These are phyloP conservation scores for Cyanoderma ruficeps DNA, from an alignment of 2,113 vertebrate species.

Conservation along the genomic window DNA sequence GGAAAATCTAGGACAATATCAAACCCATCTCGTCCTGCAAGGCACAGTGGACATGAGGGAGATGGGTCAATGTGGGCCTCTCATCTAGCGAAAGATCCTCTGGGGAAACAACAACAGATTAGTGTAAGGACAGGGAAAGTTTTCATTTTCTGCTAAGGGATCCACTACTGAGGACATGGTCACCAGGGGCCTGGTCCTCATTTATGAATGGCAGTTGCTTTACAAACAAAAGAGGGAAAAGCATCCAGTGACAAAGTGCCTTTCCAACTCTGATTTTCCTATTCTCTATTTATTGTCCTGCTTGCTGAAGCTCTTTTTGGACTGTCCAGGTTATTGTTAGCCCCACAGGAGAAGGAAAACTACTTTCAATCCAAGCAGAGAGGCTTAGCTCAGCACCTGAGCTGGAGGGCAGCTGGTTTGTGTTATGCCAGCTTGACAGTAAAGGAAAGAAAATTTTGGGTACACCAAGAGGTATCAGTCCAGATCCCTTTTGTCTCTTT, in stretches of 20 bases:
- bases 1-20: not conserved
- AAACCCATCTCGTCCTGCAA: not conserved
- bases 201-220: not conserved
- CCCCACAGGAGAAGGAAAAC: not conserved
- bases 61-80: not conserved
- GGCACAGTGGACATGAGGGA: not conserved
- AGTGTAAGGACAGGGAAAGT: not conserved
- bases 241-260: not conserved
- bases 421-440: not conserved
- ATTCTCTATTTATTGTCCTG: not conserved
- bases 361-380: not conserved
- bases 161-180: not conserved
- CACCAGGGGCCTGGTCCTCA: not conserved
- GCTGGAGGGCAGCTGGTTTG: not conserved
- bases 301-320: not conserved
- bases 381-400: not conserved
- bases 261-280: not conserved
- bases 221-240: not conserved
- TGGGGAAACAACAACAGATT: not conserved
- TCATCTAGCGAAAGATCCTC: not conserved
- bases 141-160: not conserved
- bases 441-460: not conserved
- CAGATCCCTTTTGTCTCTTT: not conserved
- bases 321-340: not conserved
- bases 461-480: not conserved